Evolutionary conservation across 2,113 vertebrate species (phyloP).

Genomic region (Pteronura brasiliensis): DNA sequence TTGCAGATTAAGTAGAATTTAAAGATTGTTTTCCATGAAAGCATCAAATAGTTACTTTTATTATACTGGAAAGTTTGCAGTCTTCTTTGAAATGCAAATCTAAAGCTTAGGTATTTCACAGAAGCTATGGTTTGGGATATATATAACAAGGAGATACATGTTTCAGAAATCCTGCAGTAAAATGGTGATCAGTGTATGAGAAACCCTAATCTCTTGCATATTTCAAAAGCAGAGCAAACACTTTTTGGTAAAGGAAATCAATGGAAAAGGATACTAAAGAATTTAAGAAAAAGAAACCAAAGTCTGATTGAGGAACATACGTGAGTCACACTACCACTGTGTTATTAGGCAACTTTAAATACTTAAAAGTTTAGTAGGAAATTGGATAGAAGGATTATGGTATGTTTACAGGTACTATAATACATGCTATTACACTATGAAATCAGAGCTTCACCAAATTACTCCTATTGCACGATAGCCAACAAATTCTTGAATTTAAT

Average conservation of each 20-base stretch:
- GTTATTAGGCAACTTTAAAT: background rate
- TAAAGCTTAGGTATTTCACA: background rate
- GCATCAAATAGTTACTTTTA: background rate
- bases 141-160: background rate
- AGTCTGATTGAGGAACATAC: background rate
- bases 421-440: background rate
- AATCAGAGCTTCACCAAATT: background rate
- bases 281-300: background rate
- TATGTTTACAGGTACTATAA: background rate
- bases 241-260: conserved; percentile 45
- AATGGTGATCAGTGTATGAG: background rate
- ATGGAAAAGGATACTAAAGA: background rate
- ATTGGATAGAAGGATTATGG: background rate
- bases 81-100: conserved; percentile 41
- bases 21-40: background rate
- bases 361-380: background rate
- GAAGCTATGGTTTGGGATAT: background rate
- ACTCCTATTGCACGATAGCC: background rate
- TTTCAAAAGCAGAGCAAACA: conserved; percentile 19
- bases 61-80: background rate
- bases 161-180: conserved; percentile 48
- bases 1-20: conserved; percentile 11
- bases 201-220: conserved; percentile 33
- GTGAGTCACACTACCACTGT: background rate
- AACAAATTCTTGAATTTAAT: background rate